Evolutionary conservation across 64 coral and sea anemone genomes (phyloP), one percentile per base, ranked within the genome.

Genomic region (Astreopora myriophthalma): DNA sequence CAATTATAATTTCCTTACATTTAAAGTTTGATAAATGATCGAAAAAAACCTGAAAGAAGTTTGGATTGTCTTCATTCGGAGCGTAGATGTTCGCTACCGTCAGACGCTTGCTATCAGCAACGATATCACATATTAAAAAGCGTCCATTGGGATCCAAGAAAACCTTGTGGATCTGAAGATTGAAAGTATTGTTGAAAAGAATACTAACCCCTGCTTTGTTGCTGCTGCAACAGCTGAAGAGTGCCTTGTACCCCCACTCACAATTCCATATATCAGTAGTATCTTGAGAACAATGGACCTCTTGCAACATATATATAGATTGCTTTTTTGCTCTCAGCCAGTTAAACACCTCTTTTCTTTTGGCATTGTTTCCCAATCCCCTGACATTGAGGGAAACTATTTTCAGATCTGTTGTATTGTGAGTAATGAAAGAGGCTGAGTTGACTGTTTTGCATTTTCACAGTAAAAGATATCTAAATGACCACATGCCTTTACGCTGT

Each of bases 201-300:
- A 76, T 13, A 20, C 74, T 22, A 20, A 24, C 74, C 24, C 74
- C 74, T 76, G 23, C 74, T 10, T 77, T 46, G 20, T n/a, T 24
- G 34, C 74, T 76, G 22, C 25, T 34, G 26, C 40, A 24, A 20
- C 23, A 48, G 76, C 76, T 79, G 34, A 79, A 79, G 12, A 78
- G 38, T n/a, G 42, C 28, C 26, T 79, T 79, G 40, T 79, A 48
- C 14, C 40, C 76, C n/a, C 76, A 79, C 44, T 79, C 76, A 44
- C 35, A 10, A 77, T 29, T 44, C 37, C 34, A 77, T 24, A 39
- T 14, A 77, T 77, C 14, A 4, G 34, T n/a, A 31, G 34, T 77
- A 11, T 40, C 20, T 16, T 77, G 32, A 11, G 74, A 44, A 10
- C 40, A 44, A 10, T 44, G 40, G 40, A 10, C 40, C 40, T 44